Percentiles rank a stretch among this genome's conserved stretches.
These are phyloP conservation scores for Stichodactyla mertensii DNA, from an alignment of 64 coral and sea anemone species.

Conservation along the genomic window DNA sequence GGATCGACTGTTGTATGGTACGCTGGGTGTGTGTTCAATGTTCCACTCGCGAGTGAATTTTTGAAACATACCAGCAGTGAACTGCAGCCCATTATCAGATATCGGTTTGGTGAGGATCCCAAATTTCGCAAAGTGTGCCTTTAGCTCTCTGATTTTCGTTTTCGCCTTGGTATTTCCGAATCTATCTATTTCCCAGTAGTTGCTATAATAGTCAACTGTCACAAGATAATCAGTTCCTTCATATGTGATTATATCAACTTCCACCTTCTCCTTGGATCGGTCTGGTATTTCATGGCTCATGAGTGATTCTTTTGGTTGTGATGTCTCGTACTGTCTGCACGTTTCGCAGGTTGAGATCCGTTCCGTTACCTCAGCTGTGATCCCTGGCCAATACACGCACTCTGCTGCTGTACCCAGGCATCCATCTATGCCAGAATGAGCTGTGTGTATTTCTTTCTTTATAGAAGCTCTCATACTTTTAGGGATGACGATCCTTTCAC, in stretches of 20 bases:
- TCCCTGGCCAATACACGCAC: conserved; percentile 28
- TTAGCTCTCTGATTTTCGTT: neutral
- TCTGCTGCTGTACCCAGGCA: conserved; percentile 1
- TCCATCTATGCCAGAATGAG: conserved; percentile 10
- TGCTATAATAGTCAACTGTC: neutral
- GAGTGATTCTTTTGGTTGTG: conserved; percentile 12
- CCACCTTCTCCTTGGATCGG: neutral
- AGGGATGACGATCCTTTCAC: neutral
- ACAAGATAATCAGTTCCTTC: no score
- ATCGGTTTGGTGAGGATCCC: no score
- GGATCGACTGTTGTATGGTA: no score
- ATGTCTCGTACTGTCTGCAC: no score
- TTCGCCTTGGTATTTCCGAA: neutral
- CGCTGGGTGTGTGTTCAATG: no score
- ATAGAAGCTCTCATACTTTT: conserved; percentile 2
- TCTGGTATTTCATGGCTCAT: neutral
- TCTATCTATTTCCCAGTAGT: no score
- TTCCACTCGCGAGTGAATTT: no score
- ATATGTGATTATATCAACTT: no score
- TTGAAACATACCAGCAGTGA: no score
- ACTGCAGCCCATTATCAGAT: no score
- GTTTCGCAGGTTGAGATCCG: no score
- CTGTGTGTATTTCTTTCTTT: neutral
- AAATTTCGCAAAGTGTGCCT: neutral
- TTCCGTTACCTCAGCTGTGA: conserved; percentile 13